Percentiles rank a stretch among this genome's conserved stretches.
Evolutionary conservation across 2,113 vertebrate genomes (phyloP).

Genomic region (Eclectus roratus): DNA sequence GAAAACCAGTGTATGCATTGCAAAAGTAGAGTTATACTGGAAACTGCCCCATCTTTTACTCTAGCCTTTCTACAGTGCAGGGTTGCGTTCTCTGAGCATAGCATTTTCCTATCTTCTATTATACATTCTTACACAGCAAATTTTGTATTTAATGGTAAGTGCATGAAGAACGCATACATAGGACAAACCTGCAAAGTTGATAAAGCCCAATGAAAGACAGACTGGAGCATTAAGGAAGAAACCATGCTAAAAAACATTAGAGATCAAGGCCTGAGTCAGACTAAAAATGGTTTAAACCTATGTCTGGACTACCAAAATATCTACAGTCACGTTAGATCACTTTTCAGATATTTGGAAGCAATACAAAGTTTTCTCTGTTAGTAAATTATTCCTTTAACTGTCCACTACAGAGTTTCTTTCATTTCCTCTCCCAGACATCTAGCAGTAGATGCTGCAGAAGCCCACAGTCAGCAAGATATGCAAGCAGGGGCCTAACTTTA

Average conservation of each 20-base stretch:
- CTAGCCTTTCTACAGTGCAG: background rate
- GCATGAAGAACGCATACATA: background rate
- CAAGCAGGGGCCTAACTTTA: constrained; percentile 51
- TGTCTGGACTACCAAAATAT: constrained; percentile 16
- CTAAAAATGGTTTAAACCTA: constrained; percentile 4
- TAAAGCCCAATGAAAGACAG: background rate
- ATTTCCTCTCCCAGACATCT: constrained; percentile 58
- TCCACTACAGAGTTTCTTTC: constrained; percentile 52
- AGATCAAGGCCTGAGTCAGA: background rate
- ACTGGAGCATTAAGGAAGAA: background rate
- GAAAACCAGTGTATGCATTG: background rate
- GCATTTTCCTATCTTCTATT: background rate
- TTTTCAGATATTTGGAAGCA: constrained; percentile 37
- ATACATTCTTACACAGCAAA: background rate
- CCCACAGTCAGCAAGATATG: constrained; percentile 35
- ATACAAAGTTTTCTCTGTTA: constrained; percentile 50
- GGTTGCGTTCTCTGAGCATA: background rate
- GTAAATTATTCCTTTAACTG: constrained; percentile 49
- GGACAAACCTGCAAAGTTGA: background rate
- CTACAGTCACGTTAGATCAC: background rate
- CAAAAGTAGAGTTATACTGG: background rate
- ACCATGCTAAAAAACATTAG: background rate
- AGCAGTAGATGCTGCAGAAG: constrained; percentile 39
- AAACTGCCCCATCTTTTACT: background rate
- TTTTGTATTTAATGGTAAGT: background rate